These are phyloP conservation scores for Columba guinea DNA, from an alignment of 2,797 vertebrate genomes.

Conservation along the genomic window DNA sequence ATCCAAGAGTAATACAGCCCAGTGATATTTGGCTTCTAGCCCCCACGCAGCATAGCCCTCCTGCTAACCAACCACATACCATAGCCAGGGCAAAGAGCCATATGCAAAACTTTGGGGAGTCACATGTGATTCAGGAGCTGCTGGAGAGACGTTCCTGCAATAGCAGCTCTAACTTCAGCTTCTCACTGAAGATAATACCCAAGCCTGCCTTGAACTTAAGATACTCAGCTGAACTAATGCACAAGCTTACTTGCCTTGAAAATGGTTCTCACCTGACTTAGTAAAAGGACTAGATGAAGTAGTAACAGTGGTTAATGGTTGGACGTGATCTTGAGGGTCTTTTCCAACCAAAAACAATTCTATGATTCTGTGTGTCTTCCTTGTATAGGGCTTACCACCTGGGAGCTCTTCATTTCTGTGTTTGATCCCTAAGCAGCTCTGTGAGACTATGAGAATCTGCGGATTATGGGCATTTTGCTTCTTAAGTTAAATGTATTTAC, in stretches of 20 bases:
- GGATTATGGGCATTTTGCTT: not conserved
- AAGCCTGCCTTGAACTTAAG: not conserved
- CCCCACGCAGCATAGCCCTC: not conserved
- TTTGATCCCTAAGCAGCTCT: not conserved
- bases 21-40: not conserved
- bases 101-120: not conserved
- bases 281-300: not conserved
- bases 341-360: too few relatives aligned
- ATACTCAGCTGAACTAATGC: not conserved
- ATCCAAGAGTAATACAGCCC: not conserved
- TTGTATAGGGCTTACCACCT: not conserved
- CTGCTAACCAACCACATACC: not conserved
- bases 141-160: not conserved
- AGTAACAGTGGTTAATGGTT: too few relatives aligned
- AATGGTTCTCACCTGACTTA: not conserved
- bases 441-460: not conserved
- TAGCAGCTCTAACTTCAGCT: not conserved
- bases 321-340: too few relatives aligned
- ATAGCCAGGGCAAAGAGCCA: not conserved
- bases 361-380: not conserved
- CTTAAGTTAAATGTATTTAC: not conserved
- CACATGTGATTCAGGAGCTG: not conserved
- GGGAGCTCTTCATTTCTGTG: not conserved
- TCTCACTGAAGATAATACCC: not conserved
- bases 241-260: not conserved